Evolutionary conservation across 2,113 vertebrate genomes (phyloP).

Genomic region (Fregetta grallaria): DNA sequence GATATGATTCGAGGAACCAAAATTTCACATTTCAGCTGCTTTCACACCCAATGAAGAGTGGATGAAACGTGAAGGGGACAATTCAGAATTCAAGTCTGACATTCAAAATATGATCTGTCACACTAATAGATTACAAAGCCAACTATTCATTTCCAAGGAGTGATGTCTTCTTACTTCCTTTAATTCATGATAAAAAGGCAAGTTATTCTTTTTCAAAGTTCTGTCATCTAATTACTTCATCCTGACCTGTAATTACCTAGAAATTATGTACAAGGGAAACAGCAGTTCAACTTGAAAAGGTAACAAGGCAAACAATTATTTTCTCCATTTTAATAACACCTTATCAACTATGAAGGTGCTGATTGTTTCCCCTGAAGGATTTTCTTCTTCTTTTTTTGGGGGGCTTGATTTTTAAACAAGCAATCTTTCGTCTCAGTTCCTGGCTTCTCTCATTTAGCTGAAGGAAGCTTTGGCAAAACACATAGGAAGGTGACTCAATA

Average conservation of each 20-base stretch:
- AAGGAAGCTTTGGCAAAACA: slow-evolving; percentile 35
- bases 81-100: background rate
- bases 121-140: background rate
- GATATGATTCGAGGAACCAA: background rate
- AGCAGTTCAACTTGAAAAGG: background rate
- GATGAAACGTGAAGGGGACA: background rate
- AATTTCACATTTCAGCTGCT: background rate
- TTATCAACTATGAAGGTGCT: background rate
- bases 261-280: background rate
- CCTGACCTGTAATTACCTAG: slow-evolving; percentile 18
- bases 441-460: background rate
- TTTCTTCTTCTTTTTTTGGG: background rate
- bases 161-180: background rate
- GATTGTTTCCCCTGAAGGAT: background rate
- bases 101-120: background rate
- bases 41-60: background rate
- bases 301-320: slow-evolving; percentile 26
- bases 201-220: background rate
- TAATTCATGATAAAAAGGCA: background rate
- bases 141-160: background rate
- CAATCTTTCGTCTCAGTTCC: background rate
- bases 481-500: slow-evolving; percentile 24
- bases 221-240: slow-evolving; percentile 9
- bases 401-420: background rate
- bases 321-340: slow-evolving; percentile 2